phyloP scores from a whole-genome alignment of 2,797 vertebrate genomes.

The Danio aesculapii region DNA sequence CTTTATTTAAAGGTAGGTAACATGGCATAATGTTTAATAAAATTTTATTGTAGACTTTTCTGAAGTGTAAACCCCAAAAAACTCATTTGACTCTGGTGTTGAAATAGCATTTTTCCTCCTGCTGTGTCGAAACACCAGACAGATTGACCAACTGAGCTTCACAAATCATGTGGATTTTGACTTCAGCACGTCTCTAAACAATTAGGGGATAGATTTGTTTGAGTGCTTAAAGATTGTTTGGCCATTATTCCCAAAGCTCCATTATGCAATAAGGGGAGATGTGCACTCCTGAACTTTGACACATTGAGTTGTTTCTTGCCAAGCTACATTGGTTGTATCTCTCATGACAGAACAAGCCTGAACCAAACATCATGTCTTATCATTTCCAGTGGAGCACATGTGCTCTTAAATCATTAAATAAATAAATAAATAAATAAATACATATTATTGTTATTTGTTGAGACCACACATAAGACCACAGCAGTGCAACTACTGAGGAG shows the following conservation, averaged over 20 bases:
- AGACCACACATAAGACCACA: too few relatives aligned
- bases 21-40: conserved; percentile 6
- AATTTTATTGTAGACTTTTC: conserved; percentile 13
- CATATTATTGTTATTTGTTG: too few relatives aligned
- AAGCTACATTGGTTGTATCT: conserved; percentile 48
- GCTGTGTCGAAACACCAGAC: conserved; percentile 35
- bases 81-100: conserved; percentile 29
- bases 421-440: too few relatives aligned
- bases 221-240: conserved; percentile 31
- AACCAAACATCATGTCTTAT: background rate
- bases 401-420: background rate
- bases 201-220: conserved; percentile 46
- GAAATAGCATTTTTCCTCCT: conserved; percentile 12
- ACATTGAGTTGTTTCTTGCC: conserved; percentile 32
- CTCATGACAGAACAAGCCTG: conserved; percentile 14
- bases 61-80: conserved; percentile 21
- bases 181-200: conserved; percentile 41
- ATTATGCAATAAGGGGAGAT: conserved; percentile 36
- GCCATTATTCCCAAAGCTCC: conserved; percentile 30
- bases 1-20: background rate
- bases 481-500: too few relatives aligned
- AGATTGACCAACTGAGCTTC: conserved; percentile 36
- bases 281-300: conserved; percentile 12
- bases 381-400: background rate
- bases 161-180: conserved; percentile 45